Conservation (phyloP, 1,140 invertebrate species). For the Bombus cullumanus region DNA sequence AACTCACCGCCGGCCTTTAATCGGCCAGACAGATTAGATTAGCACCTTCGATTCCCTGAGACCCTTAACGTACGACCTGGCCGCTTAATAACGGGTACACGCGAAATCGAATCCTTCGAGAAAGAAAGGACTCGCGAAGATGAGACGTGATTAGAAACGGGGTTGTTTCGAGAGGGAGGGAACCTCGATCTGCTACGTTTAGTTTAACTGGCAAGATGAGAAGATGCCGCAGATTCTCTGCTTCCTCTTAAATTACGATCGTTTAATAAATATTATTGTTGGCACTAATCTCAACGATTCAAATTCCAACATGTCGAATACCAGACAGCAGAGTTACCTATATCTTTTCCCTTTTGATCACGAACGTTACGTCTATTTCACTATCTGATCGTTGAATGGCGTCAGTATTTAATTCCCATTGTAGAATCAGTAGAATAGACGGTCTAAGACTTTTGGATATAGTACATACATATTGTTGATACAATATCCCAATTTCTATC, state of each 20-base stretch:
- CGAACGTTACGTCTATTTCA: no score
- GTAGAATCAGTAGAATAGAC: background rate
- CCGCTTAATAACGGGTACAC: constrained; percentile 65
- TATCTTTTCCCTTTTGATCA: no score
- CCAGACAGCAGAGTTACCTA: no score
- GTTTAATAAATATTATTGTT: no score
- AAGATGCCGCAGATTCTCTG: background rate
- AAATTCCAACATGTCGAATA: no score
- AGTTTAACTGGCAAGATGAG: background rate
- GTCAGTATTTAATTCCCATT: no score
- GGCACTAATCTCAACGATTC: no score
- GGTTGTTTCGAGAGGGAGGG: background rate
- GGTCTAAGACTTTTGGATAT: background rate
- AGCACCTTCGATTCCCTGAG: constrained; percentile 71
- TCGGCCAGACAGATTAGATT: constrained; percentile 75
- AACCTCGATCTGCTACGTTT: background rate
- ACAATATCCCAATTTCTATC: background rate
- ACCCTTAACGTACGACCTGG: constrained; percentile 56
- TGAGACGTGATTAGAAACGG: constrained; percentile 6
- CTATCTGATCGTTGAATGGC: no score
- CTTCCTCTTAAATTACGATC: background rate
- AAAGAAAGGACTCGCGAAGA: background rate
- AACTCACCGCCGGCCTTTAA: constrained; percentile 68
- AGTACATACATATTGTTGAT: no score
- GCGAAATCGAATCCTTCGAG: constrained; percentile 40